Evolutionary conservation across 2,797 vertebrate genomes (phyloP).

Genomic region (Anguilla marmorata): DNA sequence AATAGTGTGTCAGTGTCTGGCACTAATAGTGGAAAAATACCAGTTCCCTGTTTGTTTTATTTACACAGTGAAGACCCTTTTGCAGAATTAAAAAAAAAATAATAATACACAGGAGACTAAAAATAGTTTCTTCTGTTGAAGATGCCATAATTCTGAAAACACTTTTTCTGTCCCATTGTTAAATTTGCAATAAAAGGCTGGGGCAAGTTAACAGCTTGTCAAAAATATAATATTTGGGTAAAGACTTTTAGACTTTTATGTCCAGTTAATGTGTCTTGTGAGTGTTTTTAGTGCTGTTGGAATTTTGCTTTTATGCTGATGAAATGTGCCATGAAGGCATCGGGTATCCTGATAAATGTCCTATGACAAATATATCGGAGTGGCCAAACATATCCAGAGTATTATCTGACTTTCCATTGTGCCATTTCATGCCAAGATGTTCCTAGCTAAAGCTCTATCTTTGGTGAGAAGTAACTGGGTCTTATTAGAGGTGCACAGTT

Average conservation of each 20-base stretch:
- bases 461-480: background rate
- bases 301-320: background rate
- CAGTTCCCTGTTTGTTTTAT: background rate
- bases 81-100: background rate
- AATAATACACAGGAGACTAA: background rate
- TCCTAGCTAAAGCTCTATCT: background rate
- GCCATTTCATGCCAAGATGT: background rate
- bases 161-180: background rate
- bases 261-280: background rate
- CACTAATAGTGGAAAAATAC: constrained; percentile 23
- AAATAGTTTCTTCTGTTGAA: constrained; percentile 12
- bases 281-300: background rate
- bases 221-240: background rate
- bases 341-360: too few relatives aligned
- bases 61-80: background rate
- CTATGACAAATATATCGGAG: background rate
- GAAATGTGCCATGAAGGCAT: background rate
- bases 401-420: background rate
- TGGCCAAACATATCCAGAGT: background rate
- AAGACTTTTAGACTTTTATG: background rate
- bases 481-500: background rate
- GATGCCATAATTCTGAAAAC: constrained; percentile 4
- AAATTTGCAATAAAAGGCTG: background rate
- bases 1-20: constrained; percentile 22
- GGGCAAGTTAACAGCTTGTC: background rate